Conservation (phyloP, 1,140 invertebrate genomes). For the Matsumurasca onukii region DNA sequence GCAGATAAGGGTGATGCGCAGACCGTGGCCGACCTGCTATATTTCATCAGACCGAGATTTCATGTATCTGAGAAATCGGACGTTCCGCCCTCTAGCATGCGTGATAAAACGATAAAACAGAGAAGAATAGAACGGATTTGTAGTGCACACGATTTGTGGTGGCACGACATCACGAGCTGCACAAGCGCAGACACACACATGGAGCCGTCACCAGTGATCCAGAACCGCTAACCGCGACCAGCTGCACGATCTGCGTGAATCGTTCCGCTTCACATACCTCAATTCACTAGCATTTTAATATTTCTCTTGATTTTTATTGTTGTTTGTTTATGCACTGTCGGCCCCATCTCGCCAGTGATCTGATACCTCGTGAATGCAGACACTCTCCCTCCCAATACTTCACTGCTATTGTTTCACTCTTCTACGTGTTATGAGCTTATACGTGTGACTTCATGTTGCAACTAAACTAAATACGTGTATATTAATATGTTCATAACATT, state of each 20-base stretch:
- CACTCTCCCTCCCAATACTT: too few relatives aligned
- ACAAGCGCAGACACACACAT: background rate
- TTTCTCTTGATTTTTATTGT: constrained; percentile 23
- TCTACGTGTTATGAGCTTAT: too few relatives aligned
- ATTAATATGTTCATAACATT: too few relatives aligned
- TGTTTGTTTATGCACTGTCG: constrained; percentile 15
- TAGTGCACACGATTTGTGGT: constrained; percentile 28
- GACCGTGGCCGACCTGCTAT: constrained; percentile 17
- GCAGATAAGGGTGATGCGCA: background rate
- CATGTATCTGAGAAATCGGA: constrained; percentile 28
- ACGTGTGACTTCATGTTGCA: too few relatives aligned
- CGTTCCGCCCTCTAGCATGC: constrained; percentile 25
- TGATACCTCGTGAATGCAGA: too few relatives aligned
- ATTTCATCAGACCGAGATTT: constrained; percentile 28
- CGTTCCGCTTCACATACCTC: constrained; percentile 23
- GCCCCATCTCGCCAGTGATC: too few relatives aligned
- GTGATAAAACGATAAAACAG: constrained; percentile 29
- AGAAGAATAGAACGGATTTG: constrained; percentile 30
- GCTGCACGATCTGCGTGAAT: constrained; percentile 6
- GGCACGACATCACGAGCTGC: background rate
- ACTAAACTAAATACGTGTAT: too few relatives aligned
- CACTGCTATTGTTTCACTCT: too few relatives aligned
- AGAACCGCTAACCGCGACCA: background rate
- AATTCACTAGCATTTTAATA: constrained; percentile 27
- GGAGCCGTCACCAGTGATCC: background rate